Evolutionary conservation across 2,113 vertebrate genomes (phyloP), one percentile per base, ranked within the genome.

Genomic region (Mesitornis unicolor): DNA sequence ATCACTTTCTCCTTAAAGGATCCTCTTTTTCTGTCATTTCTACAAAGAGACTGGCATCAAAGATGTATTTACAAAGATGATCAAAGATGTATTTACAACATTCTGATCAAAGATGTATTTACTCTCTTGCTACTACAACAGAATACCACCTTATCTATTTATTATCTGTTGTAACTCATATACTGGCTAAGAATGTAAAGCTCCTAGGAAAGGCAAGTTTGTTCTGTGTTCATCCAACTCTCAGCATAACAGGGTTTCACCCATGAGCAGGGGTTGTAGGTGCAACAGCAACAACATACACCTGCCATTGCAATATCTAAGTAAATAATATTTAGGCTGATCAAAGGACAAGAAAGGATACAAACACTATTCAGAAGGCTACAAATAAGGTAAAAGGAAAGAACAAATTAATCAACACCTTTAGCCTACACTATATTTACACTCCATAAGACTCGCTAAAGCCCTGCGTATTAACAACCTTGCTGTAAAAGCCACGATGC

Each of bases 191-290:
- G 47, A 54, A 75, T 2, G 6, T 0, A 20, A n/a, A 70, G 11
- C 28, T 87, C 51, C 33, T 25, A 19, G 20, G 17, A 70, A 24
- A 48, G 67, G 24, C 8, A 35, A 54, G 13, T 4, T 13, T 22
- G 10, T 69, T 70, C 42, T 33, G 16, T 25, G 33, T 67, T 90
- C 36, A 43, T 74, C 45, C 20, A 74, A 1, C 25, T 47, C 63
- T 31, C 77, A 48, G 22, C 9, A 7, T 17, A 89, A 86, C 8
- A 50, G 63, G 2, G 9, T 40, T 36, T 14, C 26, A 63, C 54
- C 33, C 21, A 17, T 1, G 13, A 73, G 24, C 15, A 48, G 1
- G 0, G 19, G n/a, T 20, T 53, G 15, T 16, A 61, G 8, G 8
- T 31, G 19, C 36, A 69, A 88, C 10, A 73, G 51, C 79, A 88